These are phyloP conservation scores for Anastrepha obliqua DNA, from an alignment of 1,140 invertebrate genomes.

Conservation along the genomic window DNA sequence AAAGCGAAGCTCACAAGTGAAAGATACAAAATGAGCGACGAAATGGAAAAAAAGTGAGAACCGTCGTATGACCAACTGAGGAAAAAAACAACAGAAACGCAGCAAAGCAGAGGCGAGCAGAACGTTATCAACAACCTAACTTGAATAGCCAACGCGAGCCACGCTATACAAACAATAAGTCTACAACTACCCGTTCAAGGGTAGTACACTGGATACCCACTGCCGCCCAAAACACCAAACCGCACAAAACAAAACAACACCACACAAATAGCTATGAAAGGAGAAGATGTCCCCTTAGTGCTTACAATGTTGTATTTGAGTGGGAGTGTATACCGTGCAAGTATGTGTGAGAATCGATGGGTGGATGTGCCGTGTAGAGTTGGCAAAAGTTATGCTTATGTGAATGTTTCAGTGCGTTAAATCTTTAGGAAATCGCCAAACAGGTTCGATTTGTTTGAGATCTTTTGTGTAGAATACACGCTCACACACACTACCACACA, in stretches of 20 bases:
- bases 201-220: neutral
- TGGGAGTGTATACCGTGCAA: neutral
- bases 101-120: neutral
- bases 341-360: neutral
- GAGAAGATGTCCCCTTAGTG: neutral
- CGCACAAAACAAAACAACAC: slow-evolving; percentile 24
- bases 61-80: neutral
- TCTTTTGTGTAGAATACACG: neutral
- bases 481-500: neutral
- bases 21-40: slow-evolving; percentile 55
- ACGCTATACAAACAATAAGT: slow-evolving; percentile 1
- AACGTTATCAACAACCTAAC: slow-evolving; percentile 24
- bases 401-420: neutral
- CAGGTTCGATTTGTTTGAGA: slow-evolving; percentile 13
- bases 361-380: slow-evolving; percentile 29
- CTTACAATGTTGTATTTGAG: neutral
- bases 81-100: slow-evolving; percentile 7
- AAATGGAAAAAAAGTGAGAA: slow-evolving; percentile 30
- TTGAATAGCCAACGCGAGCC: neutral
- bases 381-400: neutral
- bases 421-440: slow-evolving; percentile 13
- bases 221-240: slow-evolving; percentile 1
- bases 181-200: neutral
- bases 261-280: neutral
- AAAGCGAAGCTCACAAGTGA: slow-evolving; percentile 53